phyloP scores from a whole-genome alignment of 1,140 invertebrate species.

The Pissodes strobi region DNA sequence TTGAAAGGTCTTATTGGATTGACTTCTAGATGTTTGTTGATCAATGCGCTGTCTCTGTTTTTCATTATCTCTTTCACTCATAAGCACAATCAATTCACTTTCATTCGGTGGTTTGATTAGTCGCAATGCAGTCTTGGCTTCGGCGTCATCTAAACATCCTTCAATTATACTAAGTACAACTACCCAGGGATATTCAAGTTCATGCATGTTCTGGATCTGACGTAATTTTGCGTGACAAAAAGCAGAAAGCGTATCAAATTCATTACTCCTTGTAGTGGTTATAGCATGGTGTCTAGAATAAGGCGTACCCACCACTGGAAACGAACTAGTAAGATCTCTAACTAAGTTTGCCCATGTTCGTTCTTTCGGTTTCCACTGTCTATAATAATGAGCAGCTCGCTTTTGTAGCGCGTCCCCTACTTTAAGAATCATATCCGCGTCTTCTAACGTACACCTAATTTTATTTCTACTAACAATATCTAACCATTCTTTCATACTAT shows the following conservation, averaged over 20 bases:
- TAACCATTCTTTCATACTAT: conserved; percentile 18
- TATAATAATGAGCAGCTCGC: conserved; percentile 2
- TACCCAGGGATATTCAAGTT: not conserved
- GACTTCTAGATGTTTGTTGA: not conserved
- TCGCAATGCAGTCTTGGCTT: not conserved
- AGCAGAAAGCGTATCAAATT: not conserved
- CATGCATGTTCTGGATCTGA: conserved; percentile 5
- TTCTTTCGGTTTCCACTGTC: conserved; percentile 1
- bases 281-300: not conserved
- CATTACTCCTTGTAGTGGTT: not conserved
- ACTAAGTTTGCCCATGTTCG: conserved; percentile 1
- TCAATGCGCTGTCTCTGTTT: not conserved
- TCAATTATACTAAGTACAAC: not conserved
- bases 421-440: not conserved
- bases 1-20: not conserved
- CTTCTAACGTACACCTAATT: not conserved
- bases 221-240: conserved; percentile 9
- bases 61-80: conserved; percentile 7
- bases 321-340: not conserved
- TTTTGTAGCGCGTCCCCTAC: not conserved
- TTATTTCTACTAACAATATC: not conserved
- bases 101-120: conserved; percentile 7
- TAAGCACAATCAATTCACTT: conserved; percentile 10
- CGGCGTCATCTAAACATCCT: not conserved
- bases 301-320: not conserved